Base-by-base conservation (phyloP, 2,888 invertebrate genomes). In the Arrhopalites spinosus region DNA sequence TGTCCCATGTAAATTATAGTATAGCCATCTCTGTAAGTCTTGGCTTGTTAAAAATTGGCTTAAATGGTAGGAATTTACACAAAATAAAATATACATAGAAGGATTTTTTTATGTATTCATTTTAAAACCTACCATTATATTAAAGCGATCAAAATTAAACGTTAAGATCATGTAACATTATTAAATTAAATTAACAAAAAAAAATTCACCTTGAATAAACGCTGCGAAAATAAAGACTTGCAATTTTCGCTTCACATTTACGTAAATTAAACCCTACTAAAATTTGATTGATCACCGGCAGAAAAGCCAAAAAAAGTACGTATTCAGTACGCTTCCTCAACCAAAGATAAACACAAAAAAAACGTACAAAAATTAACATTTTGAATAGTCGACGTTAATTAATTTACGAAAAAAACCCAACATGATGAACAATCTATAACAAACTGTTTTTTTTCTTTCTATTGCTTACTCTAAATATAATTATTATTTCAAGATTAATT, bases 231-330 rank as follows among this genome's bases (percentile, higher is more conserved):
- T 63, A 63, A 17, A 63, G 63, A 29, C 27, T 63, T 17, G 30
- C 27, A 30, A 25, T 30, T 29, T 29, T 29, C 15, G 27, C 29
- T 63, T 23, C 59, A 8, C 59, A n/a, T 23, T n/a, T 27, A 59
- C 63, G 7, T 13, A 25, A 8, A 61, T 29, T 27, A 63, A 63
- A 23, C n/a, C 63, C 27, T 36, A 3, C 11, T 36, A 36, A 3
- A 63, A 63, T 43, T 20, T 66, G 20, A 66, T 23, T 25, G 50
- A 68, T 68, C 68, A 68, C 68, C 50, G 68, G 68, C 68, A 68
- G 50, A 3, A 36, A 36, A 50, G 47, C 47, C 68, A 50, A 43
- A 43, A 68, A 43, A 43, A 50, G 50, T 25, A 50, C 50, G 17
- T 50, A 50, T 13, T 50, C n/a, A 15, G 50, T 50, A n/a, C 50